A percentile compares a stretch with the other conserved stretches of the same genome.
These are phyloP conservation scores for Poecilia velifera DNA, from an alignment of 2,797 vertebrate genomes.

Conservation along the genomic window DNA sequence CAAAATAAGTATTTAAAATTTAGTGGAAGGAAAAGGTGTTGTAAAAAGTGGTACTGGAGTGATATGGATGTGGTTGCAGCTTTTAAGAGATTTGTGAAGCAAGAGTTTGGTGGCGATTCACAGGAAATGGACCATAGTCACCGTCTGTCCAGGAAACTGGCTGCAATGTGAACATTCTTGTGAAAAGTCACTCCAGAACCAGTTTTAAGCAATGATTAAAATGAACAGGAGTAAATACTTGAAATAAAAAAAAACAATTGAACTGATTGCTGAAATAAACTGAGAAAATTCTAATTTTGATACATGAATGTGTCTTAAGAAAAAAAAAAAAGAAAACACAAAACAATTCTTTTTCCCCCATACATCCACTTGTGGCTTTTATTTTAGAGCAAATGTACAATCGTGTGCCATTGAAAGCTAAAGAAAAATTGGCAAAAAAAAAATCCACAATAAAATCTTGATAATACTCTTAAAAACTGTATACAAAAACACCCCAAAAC, in stretches of 20 bases:
- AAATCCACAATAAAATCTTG: conserved; percentile 75
- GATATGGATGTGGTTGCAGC: neutral
- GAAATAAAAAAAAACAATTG: neutral
- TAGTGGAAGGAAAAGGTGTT: neutral
- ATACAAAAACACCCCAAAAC: conserved; percentile 80
- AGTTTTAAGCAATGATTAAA: neutral
- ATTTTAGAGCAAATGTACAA: conserved; percentile 86
- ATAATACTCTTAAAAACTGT: conserved; percentile 82
- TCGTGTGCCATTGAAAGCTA: conserved; percentile 79
- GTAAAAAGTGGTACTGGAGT: neutral
- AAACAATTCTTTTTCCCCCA: neutral
- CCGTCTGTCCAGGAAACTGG: neutral
- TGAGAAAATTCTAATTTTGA: no score
- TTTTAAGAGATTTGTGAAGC: neutral
- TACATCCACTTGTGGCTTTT: conserved; percentile 76
- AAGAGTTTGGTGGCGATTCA: neutral
- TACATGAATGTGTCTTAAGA: no score
- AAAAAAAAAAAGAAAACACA: neutral
- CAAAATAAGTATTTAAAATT: neutral
- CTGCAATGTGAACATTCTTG: neutral
- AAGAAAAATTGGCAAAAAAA: conserved; percentile 79
- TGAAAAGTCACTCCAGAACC: neutral
- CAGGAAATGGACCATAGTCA: neutral
- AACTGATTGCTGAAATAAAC: neutral
- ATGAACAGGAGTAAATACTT: neutral